A percentile compares a stretch with the other conserved stretches of the same genome.
These are phyloP conservation scores for Dolichopus griseipennis DNA, from an alignment of 2,888 invertebrate species.

Conservation along the genomic window DNA sequence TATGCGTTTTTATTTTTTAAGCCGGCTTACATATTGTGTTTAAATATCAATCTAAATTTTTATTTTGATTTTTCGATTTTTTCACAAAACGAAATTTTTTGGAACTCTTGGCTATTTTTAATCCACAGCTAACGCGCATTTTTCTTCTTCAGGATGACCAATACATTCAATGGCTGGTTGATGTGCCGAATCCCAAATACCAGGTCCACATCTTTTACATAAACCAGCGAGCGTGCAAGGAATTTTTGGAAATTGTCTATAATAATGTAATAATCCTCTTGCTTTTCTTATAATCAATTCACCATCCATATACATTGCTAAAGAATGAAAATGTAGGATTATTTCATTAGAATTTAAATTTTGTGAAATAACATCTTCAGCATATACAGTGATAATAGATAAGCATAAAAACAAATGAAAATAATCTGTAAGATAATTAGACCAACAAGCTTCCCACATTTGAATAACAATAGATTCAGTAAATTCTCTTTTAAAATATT, in stretches of 20 bases:
- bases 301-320: constrained; percentile 98
- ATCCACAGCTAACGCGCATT: constrained; percentile 45
- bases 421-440: constrained; percentile 90
- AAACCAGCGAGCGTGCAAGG: constrained; percentile 84
- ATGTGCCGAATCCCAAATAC: constrained; percentile 91
- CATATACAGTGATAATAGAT: constrained; percentile 86
- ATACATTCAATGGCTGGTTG: constrained; percentile 78
- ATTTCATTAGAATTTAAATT: constrained; percentile 89
- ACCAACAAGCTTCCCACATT: constrained; percentile 98
- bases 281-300: constrained; percentile 83
- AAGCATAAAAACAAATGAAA: constrained; percentile 92
- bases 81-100: neutral
- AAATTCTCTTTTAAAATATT: constrained; percentile 88
- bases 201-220: constrained; percentile 82
- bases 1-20: no score
- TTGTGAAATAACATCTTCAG: constrained; percentile 87
- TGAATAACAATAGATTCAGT: constrained; percentile 77
- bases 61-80: no score
- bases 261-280: constrained; percentile 81
- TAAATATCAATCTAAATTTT: no score
- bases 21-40: no score
- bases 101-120: constrained; percentile 24
- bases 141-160: constrained; percentile 56
- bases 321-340: constrained; percentile 86
- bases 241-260: constrained; percentile 74